These are phyloP conservation scores for Austrofundulus limnaeus DNA, from an alignment of 2,113 vertebrate species.

Conservation along the genomic window DNA sequence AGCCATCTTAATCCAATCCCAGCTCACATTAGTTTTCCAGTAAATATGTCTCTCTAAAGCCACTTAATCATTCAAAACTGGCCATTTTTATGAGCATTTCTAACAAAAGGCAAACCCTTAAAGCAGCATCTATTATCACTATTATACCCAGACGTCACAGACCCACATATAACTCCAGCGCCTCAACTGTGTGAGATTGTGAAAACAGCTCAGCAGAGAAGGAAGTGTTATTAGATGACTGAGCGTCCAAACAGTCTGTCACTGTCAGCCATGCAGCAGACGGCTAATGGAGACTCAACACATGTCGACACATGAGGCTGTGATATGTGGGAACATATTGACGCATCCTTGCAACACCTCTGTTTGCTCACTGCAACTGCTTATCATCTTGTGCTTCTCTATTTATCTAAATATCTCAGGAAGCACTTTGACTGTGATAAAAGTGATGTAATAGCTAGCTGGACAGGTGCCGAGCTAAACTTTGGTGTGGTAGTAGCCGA, in stretches of 20 bases:
- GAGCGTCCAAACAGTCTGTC: constrained; percentile 23
- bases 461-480: too few relatives aligned
- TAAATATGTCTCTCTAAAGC: too few relatives aligned
- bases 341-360: neutral
- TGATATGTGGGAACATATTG: constrained; percentile 16
- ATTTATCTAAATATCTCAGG: too few relatives aligned
- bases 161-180: constrained; percentile 13
- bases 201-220: constrained; percentile 18
- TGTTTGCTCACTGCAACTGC: neutral
- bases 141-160: constrained; percentile 16
- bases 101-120: too few relatives aligned
- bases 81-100: neutral
- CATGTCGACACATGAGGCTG: constrained; percentile 6
- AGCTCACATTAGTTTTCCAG: constrained; percentile 14
- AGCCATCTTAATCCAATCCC: constrained; percentile 25
- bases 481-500: too few relatives aligned
- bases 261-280: constrained; percentile 29
- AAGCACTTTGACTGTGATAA: too few relatives aligned
- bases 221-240: constrained; percentile 36
- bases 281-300: constrained; percentile 29
- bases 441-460: too few relatives aligned
- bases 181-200: constrained; percentile 9
- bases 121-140: constrained; percentile 21
- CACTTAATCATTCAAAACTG: neutral
- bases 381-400: too few relatives aligned